phyloP scores from a whole-genome alignment of 1,140 invertebrate species.

The Drosophila santomea region DNA sequence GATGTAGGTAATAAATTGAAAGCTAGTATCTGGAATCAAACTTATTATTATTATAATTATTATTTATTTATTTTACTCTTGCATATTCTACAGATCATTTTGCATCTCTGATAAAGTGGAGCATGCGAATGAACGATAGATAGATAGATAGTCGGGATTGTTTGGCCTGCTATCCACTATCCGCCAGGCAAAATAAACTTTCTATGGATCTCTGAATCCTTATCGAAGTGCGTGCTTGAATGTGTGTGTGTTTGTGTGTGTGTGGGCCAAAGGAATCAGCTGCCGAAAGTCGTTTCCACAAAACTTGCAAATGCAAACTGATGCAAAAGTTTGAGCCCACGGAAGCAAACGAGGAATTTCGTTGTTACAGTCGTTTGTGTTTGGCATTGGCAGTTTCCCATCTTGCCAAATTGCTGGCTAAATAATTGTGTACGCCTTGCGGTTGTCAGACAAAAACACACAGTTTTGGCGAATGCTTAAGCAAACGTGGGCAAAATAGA shows the following conservation, averaged over 20 bases:
- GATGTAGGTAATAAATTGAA: no score
- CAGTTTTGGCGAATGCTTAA: constrained; percentile 62
- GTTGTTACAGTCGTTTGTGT: constrained; percentile 28
- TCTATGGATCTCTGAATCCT: constrained; percentile 65
- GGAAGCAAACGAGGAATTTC: constrained; percentile 43
- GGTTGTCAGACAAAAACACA: constrained; percentile 49
- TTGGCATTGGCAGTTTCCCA: constrained; percentile 59
- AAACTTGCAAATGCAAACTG: constrained; percentile 64
- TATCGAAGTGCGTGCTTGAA: constrained; percentile 28
- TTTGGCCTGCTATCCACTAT: constrained; percentile 12
- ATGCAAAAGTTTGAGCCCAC: constrained; percentile 47
- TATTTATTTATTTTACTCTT: no score
- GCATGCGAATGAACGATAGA: no score
- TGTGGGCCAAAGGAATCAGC: constrained; percentile 38
- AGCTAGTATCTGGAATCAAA: no score
- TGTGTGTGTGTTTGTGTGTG: constrained; percentile 1
- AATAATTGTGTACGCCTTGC: constrained; percentile 76
- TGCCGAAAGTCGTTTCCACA: constrained; percentile 48
- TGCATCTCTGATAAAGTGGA: background rate
- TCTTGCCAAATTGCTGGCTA: constrained; percentile 62
- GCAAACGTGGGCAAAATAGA: constrained; percentile 52
- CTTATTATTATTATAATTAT: no score
- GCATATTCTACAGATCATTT: no score
- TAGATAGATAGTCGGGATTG: constrained; percentile 2
- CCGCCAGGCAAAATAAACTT: constrained; percentile 61